Evolutionary conservation across 2,888 invertebrate genomes (phyloP), one percentile per base, ranked within the genome.

Genomic region (Nymphalis c-album): DNA sequence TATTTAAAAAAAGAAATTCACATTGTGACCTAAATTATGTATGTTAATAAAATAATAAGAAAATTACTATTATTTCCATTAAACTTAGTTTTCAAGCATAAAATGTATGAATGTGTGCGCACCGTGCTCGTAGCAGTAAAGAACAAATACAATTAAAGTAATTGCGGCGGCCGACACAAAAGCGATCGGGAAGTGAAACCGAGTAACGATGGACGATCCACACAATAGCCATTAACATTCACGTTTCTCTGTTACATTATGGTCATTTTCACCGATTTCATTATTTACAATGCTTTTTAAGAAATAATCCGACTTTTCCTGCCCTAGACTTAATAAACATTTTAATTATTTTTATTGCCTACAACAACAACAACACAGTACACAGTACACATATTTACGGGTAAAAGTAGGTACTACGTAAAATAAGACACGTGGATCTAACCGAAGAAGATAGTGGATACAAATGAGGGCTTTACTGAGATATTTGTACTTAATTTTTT

Each of bases 131-230:
- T 47, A 58, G 59, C 31, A 26, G 45, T 59, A 31, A 46, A 64
- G 72, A 69, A 75, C 78, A 80, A 78, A 80, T 73, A 78, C 77
- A 78, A 80, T 80, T 80, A 77, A 75, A 70, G 70, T 77, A 78
- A 80, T 79, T 74, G 77, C 74, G 69, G 61, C 73, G 76, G 75
- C 72, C 63, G 50, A 53, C 74, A 75, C 73, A 76, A 77, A 74
- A 73, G 72, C 68, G 26, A 17, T 55, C n/a, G 53, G 26, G 72
- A 70, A 60, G 61, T 62, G 51, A 67, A 57, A 26, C 47, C 58
- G 64, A 20, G 67, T 64, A 61, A 55, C 59, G 66, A 67, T 53
- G 20, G 57, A 55, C 66, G 73, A 66, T 68, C 65, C 51, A 47
- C 60, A 67, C 69, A 60, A 70, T 60, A 57, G 62, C 66, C 40